Conservation (phyloP, 2,797 vertebrate species). For the Sebastes minor region DNA sequence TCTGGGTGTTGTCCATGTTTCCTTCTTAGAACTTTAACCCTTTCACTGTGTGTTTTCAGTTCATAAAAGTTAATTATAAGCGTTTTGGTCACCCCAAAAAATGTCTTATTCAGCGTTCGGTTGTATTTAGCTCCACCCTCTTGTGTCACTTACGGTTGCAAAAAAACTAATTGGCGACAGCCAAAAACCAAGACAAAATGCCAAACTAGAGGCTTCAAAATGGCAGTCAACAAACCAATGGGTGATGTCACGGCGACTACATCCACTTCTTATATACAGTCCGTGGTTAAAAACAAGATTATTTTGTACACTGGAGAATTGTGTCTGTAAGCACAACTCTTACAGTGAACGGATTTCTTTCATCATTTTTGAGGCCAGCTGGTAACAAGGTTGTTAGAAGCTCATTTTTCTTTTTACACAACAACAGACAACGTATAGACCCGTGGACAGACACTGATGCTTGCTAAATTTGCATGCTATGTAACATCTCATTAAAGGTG, state of each 20-base stretch:
- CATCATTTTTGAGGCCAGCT: constrained; percentile 21
- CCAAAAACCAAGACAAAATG: too few relatives aligned
- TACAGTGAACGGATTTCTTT: not conserved
- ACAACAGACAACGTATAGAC: not conserved
- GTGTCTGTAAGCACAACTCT: constrained; percentile 6
- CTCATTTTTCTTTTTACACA: not conserved
- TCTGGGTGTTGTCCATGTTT: too few relatives aligned
- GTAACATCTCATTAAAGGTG: constrained; percentile 60
- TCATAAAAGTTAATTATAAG: too few relatives aligned
- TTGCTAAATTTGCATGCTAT: constrained; percentile 42
- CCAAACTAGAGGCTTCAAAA: too few relatives aligned
- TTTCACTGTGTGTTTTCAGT: too few relatives aligned
- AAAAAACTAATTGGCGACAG: fast-evolving
- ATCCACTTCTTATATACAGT: too few relatives aligned
- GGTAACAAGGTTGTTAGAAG: not conserved
- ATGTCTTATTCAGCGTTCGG: too few relatives aligned
- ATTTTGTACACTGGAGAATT: constrained; percentile 17
- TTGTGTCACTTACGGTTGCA: fast-evolving
- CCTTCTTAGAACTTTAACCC: too few relatives aligned
- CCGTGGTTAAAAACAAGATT: not conserved
- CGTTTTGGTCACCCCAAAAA: too few relatives aligned
- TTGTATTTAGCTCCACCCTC: too few relatives aligned
- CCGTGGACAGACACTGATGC: not conserved
- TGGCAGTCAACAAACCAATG: too few relatives aligned
- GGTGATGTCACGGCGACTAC: too few relatives aligned